Evolutionary conservation across 2,113 vertebrate genomes (phyloP).

Genomic region (Kobus ellipsiprymnus): DNA sequence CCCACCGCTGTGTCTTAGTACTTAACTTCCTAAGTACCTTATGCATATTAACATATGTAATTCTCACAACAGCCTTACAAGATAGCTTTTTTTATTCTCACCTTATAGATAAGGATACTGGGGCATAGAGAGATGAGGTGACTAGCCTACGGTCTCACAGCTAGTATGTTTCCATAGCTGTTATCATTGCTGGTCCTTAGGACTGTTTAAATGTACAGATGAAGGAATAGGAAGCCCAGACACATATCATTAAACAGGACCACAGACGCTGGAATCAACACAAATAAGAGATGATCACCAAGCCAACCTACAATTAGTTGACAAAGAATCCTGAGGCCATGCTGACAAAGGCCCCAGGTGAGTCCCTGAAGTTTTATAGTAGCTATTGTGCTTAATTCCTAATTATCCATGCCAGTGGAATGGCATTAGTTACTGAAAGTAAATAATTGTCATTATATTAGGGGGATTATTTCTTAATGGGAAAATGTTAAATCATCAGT

Average conservation of each 20-base stretch:
- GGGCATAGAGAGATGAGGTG: neutral
- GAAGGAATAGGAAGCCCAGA: neutral
- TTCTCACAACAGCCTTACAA: neutral
- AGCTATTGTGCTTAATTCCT: neutral
- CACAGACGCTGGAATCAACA: neutral
- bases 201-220: neutral
- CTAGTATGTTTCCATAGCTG: neutral
- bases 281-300: neutral
- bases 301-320: neutral
- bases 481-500: neutral
- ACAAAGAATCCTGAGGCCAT: neutral
- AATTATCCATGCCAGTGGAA: neutral
- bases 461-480: neutral
- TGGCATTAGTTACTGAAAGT: neutral
- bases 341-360: neutral
- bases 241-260: neutral
- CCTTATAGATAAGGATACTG: neutral
- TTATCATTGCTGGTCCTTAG: neutral
- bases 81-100: neutral
- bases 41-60: accelerated
- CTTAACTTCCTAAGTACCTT: neutral
- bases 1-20: neutral
- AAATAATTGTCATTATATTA: neutral
- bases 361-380: neutral
- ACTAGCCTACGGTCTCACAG: neutral